Percentiles rank a stretch among this genome's conserved stretches.
phyloP scores from a whole-genome alignment of 2,888 invertebrate genomes.

The Autographa gamma region DNA sequence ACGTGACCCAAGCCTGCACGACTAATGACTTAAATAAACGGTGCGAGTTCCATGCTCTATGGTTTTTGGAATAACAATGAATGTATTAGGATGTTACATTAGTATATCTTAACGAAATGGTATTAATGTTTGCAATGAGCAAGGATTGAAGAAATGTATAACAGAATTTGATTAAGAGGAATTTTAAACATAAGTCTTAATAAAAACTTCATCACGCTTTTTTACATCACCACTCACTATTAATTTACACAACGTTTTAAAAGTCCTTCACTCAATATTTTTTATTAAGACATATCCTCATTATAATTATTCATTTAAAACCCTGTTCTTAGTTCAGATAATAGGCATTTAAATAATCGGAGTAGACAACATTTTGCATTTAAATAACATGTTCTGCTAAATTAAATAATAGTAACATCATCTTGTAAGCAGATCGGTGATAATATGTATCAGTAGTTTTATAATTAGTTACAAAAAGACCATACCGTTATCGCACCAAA shows the following conservation, averaged over 20 bases:
- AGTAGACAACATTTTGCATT: neutral
- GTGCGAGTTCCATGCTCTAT: conserved; percentile 43
- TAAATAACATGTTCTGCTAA: neutral
- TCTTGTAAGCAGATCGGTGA: neutral
- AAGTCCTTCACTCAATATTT: neutral
- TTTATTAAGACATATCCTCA: conserved; percentile 1
- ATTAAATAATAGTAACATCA: neutral
- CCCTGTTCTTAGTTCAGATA: neutral
- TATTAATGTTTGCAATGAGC: conserved; percentile 24
- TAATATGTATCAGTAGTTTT: too few species aligned
- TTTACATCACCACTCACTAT: conserved; percentile 16
- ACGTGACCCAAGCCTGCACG: conserved; percentile 59
- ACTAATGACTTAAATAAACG: conserved; percentile 27
- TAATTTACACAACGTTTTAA: conserved; percentile 1
- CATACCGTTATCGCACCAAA: too few species aligned
- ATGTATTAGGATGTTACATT: neutral
- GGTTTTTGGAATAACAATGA: conserved; percentile 10
- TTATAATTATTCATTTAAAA: neutral
- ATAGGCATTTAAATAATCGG: neutral
- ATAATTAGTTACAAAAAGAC: neutral
- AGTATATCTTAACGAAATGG: conserved; percentile 21
- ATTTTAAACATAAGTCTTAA: conserved; percentile 48
- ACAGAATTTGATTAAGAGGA: conserved; percentile 40
- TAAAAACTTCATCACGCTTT: conserved; percentile 35
- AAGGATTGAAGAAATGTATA: conserved; percentile 6